Evolutionary conservation across 2,797 vertebrate genomes (phyloP).

Genomic region (Oreochromis grahami): DNA sequence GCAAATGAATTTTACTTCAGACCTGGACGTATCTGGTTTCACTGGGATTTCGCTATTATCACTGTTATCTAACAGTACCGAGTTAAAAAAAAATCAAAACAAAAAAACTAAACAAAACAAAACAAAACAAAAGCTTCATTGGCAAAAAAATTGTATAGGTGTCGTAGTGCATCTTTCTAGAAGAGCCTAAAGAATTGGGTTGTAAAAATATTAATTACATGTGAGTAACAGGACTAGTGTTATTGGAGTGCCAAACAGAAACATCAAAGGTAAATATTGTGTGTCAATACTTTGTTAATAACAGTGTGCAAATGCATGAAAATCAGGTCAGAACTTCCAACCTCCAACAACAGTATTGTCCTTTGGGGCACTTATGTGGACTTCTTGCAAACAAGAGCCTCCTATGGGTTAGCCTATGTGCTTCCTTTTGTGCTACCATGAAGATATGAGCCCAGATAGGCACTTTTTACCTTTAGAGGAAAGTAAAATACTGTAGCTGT

Average conservation of each 20-base stretch:
- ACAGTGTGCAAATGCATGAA: neutral
- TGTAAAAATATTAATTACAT: too few relatives aligned
- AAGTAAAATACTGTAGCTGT: neutral
- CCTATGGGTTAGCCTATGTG: neutral
- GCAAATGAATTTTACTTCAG: neutral
- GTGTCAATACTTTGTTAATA: neutral
- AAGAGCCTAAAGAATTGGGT: too few relatives aligned
- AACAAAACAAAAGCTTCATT: neutral
- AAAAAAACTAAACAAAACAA: neutral
- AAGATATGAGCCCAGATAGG: neutral
- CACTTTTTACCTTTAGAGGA: neutral
- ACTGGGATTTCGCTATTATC: neutral
- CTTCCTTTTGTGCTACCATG: neutral
- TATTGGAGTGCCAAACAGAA: neutral
- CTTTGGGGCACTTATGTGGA: neutral
- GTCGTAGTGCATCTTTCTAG: too few relatives aligned
- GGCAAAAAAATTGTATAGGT: too few relatives aligned
- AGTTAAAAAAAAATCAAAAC: neutral
- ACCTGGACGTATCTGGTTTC: neutral
- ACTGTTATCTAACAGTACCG: neutral
- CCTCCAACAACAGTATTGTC: neutral
- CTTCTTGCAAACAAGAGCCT: neutral
- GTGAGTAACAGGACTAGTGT: neutral
- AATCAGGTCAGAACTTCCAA: neutral
- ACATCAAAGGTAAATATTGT: neutral